Conservation (phyloP, 2,113 vertebrate species). For the Sakesphorus luctuosus region DNA sequence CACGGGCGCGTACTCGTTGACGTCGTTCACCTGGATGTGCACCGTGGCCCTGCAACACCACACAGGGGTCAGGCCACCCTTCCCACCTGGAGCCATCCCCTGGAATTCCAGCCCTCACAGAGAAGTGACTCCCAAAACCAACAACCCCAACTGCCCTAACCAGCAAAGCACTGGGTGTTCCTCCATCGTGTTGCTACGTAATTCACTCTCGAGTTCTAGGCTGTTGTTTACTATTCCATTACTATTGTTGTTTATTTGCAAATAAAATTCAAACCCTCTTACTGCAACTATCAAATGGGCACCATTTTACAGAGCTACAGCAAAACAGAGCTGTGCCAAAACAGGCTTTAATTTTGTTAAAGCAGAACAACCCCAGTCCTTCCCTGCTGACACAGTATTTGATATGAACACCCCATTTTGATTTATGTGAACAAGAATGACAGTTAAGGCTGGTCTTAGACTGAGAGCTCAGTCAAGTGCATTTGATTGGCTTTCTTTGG, state of each 20-base stretch:
- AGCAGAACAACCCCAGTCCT: background rate
- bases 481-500: background rate
- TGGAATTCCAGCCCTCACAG: background rate
- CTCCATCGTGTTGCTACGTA: background rate
- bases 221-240: background rate
- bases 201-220: background rate
- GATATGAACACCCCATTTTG: background rate
- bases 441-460: background rate
- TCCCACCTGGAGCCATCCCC: background rate
- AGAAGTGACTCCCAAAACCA: background rate
- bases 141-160: background rate
- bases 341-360: background rate
- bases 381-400: background rate
- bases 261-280: background rate
- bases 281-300: background rate
- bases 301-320: background rate
- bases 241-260: background rate
- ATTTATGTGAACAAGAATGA: background rate
- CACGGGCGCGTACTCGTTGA: slow-evolving; percentile 93
- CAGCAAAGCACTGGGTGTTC: background rate
- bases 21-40: slow-evolving; percentile 96
- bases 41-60: slow-evolving; percentile 85
- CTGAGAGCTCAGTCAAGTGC: background rate
- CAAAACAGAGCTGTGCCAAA: background rate
- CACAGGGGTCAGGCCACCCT: background rate